Evolutionary conservation across 2,888 invertebrate species (phyloP).

Genomic region (Chaetoderma sp.): DNA sequence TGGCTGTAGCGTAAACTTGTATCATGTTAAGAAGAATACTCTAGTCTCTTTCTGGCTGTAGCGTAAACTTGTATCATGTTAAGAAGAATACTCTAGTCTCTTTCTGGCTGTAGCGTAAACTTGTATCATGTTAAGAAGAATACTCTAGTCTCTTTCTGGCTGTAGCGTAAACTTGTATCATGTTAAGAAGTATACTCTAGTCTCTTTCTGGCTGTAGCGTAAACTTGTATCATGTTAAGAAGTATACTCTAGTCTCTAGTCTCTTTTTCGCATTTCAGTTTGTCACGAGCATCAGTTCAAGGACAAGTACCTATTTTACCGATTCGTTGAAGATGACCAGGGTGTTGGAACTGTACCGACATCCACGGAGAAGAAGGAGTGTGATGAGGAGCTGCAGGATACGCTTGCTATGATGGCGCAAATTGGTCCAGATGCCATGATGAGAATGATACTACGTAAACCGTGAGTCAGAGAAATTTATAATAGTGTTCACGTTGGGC

Average conservation of each 20-base stretch:
- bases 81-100: too few relatives aligned
- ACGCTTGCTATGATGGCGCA: conserved; percentile 78
- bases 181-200: too few relatives aligned
- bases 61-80: too few relatives aligned
- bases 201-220: too few relatives aligned
- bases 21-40: too few relatives aligned
- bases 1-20: too few relatives aligned
- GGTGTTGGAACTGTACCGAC: conserved; percentile 69
- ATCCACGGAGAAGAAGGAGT: conserved; percentile 50
- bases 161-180: too few relatives aligned
- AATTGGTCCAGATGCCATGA: conserved; percentile 82
- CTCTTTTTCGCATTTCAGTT: conserved; percentile 72
- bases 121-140: too few relatives aligned
- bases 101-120: too few relatives aligned
- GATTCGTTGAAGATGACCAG: conserved; percentile 81
- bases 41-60: too few relatives aligned
- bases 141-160: too few relatives aligned
- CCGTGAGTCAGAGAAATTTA: conserved; percentile 77
- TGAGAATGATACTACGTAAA: conserved; percentile 84
- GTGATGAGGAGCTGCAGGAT: conserved; percentile 79
- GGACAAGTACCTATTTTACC: conserved; percentile 85
- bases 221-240: not conserved
- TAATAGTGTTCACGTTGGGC: too few relatives aligned
- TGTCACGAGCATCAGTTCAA: conserved; percentile 84
- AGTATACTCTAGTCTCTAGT: not conserved